Base-by-base conservation (phyloP, 2,113 vertebrate species). In the Origma solitaria region DNA sequence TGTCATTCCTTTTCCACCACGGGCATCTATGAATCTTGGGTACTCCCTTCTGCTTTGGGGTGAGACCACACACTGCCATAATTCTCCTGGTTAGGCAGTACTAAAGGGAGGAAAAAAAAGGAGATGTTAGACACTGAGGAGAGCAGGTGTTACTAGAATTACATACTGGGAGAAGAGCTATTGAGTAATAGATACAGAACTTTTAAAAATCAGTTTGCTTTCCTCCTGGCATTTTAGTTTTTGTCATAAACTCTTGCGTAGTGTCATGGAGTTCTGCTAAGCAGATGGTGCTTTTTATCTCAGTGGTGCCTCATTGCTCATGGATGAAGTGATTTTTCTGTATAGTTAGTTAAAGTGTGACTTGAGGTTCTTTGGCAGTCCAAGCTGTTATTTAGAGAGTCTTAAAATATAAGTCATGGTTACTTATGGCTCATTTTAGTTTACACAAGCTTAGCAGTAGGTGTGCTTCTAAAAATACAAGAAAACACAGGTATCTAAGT, bases 251-350 rank as follows among this genome's bases (percentile, higher is more conserved):
- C 64, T 53, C 40, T 90, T 82, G 51, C 49, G 19, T 70, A 40
- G 54, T 68, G 76, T 90, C 88, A 53, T 44, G 65, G 88, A 75
- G 51, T 77, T 90, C 80, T 75, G 56, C 56, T 84, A 83, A 93
- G 76, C 88, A 96, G 94, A 95, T 95, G 94, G 85, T 88, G 60
- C 5, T 1, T 88, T 90, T 96, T 77, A 21, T 92, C 92, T 88
- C 93, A 73, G 44, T 60, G 71, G 92, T 83, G 28, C 50, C 75
- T 94, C n/a, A 64, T 42, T 82, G 73, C 57, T 94, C 1, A 2
- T 85, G 73, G 69, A 86, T 91, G 57, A 82, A 94, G 60, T 65
- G 69, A 65, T 88, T 93, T 86, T 92, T 73, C 88, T 78, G 3
- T 64, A 35, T 24, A 75, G 38, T 75, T 95, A 82, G 81, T 68